Base-by-base conservation (phyloP, 2,797 vertebrate genomes). In the Cuniculus paca region DNA sequence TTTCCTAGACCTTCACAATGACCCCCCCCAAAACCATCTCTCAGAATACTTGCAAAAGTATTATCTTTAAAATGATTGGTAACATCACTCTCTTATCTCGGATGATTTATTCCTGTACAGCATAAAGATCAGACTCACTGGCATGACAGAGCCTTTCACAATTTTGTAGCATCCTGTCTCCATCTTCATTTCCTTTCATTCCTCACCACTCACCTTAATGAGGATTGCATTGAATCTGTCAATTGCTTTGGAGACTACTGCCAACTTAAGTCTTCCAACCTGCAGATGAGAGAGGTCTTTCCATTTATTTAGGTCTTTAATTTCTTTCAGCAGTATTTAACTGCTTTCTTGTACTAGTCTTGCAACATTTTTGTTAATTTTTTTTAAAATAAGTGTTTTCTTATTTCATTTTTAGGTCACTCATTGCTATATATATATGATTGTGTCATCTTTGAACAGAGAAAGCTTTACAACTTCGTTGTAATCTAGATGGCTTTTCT, bases 371-470 rank as follows among this genome's bases (percentile, higher is more conserved):
- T 81, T 54, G 56, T 77, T 72, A 94, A 70, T 83, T 75, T 81
- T 80, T 88, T 84, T 79, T 86, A 42, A 8, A 28, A 83, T 52
- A 74, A 90, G 14, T 78, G 24, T 83, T 84, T 90, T 60, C 42
- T 79, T 83, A 52, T 70, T 92, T 95, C 63, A 65, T 39, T 95
- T 85, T 88, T 61, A 20, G 75, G 79, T 90, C n/a, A 6, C 79
- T 91, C 63, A 68, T 68, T 88, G 42, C 52, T 68, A 70, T 12
- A 17, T 17, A 68, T n/a, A n/a, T 17, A n/a, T 56, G 54, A 75
- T 90, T 42, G 36, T 92, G 74, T 85, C 17, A 58, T 36, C n/a
- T 54, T 12, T 68, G 56, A 70, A 75, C 45, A 88, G 54, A 63
- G 52, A 63, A 14, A 89, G 34, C 63, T 86, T 88, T 72, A n/a